A percentile compares a stretch with the other conserved stretches of the same genome.
These are phyloP conservation scores for Patagioenas fasciata DNA, from an alignment of 2,113 vertebrate species.

Conservation along the genomic window DNA sequence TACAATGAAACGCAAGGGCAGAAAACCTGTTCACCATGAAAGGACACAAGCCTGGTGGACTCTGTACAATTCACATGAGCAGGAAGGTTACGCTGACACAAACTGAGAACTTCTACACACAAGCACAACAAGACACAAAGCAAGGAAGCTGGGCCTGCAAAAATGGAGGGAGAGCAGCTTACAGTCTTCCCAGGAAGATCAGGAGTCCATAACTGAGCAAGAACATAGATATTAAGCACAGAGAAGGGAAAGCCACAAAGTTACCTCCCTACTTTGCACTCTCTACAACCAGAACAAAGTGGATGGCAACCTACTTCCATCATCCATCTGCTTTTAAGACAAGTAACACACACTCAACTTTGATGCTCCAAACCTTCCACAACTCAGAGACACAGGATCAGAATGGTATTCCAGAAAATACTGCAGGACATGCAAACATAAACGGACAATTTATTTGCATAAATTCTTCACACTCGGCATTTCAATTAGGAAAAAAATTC, in stretches of 20 bases:
- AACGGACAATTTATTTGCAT: background rate
- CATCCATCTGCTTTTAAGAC: background rate
- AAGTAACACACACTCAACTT: background rate
- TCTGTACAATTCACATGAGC: rapidly evolving
- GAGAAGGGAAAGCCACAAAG: background rate
- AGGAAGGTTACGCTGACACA: background rate
- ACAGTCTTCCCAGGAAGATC: background rate
- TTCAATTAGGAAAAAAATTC: background rate
- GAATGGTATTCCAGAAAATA: background rate
- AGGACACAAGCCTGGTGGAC: background rate
- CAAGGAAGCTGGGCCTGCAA: background rate
- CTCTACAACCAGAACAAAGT: background rate
- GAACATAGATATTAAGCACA: background rate
- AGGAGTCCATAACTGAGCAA: background rate
- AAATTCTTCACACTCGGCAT: background rate
- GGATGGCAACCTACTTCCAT: background rate
- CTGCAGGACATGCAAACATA: background rate
- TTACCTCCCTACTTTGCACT: background rate
- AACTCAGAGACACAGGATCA: background rate
- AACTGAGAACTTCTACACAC: background rate
- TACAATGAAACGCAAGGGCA: background rate
- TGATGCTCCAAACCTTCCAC: background rate
- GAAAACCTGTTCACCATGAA: background rate
- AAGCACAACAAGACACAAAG: too few species aligned
- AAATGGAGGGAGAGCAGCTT: background rate